These are phyloP conservation scores for Geotrypetes seraphini DNA, from an alignment of 2,797 vertebrate genomes.

Conservation along the genomic window DNA sequence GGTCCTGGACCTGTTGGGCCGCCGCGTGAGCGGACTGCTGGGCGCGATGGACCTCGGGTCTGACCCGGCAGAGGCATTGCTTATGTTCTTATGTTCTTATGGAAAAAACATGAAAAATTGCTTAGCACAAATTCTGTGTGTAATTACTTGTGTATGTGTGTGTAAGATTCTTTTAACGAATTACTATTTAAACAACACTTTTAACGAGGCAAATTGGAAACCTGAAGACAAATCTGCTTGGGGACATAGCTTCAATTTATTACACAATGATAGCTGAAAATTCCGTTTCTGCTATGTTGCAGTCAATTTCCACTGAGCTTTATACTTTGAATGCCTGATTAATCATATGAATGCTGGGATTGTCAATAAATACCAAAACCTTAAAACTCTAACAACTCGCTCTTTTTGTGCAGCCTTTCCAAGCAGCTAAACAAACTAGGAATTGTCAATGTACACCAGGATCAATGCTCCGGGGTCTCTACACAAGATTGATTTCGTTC, in stretches of 20 bases:
- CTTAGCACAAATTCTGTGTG: conserved; percentile 40
- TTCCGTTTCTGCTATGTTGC: conserved; percentile 55
- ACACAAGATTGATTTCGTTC: conserved; percentile 71
- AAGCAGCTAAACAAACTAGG: conserved; percentile 69
- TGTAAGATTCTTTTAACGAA: conserved; percentile 59
- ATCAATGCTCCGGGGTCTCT: conserved; percentile 69
- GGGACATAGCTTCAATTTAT: conserved; percentile 56
- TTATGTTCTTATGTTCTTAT: too few species aligned
- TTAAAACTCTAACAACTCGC: conserved; percentile 64
- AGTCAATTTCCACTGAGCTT: conserved; percentile 57
- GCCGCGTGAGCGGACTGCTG: too few species aligned
- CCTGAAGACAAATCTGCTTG: conserved; percentile 54
- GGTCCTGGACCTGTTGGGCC: too few species aligned
- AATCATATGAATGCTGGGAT: conserved; percentile 60
- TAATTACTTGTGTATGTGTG: conserved; percentile 59
- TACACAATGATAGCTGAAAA: conserved; percentile 47
- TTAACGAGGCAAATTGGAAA: conserved; percentile 59
- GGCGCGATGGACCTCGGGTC: too few species aligned
- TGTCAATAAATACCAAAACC: conserved; percentile 72
- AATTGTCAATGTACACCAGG: conserved; percentile 65
- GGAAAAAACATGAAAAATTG: conserved; percentile 20
- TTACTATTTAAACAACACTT: conserved; percentile 56
- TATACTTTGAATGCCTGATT: conserved; percentile 69
- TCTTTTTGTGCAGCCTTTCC: conserved; percentile 65
- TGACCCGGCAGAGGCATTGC: too few species aligned